Evolutionary conservation across 2,797 vertebrate genomes (phyloP).

Genomic region (Danio albolineatus): DNA sequence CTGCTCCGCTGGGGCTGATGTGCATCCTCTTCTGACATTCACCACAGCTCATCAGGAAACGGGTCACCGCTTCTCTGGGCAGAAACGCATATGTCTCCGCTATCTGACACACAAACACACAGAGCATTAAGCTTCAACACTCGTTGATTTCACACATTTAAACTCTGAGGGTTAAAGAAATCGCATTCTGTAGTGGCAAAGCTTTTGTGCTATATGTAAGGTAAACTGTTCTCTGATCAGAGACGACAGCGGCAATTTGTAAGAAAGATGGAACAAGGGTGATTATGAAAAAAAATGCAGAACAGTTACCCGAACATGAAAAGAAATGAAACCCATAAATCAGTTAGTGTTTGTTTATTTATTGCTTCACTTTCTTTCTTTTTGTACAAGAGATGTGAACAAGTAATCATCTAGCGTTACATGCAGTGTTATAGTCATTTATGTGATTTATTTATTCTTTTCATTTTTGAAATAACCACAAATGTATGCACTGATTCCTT

Average conservation of each 20-base stretch:
- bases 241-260: not conserved
- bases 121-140: conserved; percentile 1
- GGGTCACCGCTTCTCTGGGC: conserved; percentile 95
- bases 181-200: not conserved
- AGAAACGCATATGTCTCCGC: conserved; percentile 97
- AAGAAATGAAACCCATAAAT: not conserved
- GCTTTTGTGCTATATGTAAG: not conserved
- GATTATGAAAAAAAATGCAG: not conserved
- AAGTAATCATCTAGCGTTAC: conserved; percentile 2
- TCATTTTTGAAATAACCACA: not conserved
- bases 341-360: not conserved
- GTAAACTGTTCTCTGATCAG: not conserved
- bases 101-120: conserved; percentile 78
- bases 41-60: conserved; percentile 97
- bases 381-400: not conserved
- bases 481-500: too few species aligned
- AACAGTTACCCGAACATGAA: conserved; percentile 1
- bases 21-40: conserved; percentile 99
- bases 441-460: not conserved
- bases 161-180: not conserved
- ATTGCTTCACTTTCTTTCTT: not conserved
- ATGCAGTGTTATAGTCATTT: not conserved
- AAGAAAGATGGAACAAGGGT: not conserved
- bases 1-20: conserved; percentile 92
- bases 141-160: not conserved